Base-by-base conservation (phyloP, 1,140 invertebrate genomes). In the Linepithema humile region DNA sequence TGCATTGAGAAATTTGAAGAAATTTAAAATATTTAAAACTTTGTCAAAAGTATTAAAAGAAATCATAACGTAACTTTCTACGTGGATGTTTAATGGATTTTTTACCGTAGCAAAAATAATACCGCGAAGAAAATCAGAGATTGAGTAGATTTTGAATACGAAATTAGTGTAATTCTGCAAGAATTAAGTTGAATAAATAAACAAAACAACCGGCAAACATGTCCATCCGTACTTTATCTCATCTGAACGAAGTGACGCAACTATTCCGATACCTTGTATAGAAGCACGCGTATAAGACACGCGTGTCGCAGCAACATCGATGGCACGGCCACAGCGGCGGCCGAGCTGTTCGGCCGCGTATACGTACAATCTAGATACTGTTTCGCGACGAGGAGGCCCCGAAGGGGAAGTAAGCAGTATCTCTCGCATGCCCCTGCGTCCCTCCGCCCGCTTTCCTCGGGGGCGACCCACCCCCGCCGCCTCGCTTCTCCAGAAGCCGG, bases 381-480 rank as follows among this genome's bases (percentile, higher is more conserved):
- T 90, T 90, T 90, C 84, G 83, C 73, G 86, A 75, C 78, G 82
- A 89, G 80, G 74, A 82, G 88, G 88, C 87, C 85, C 85, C 88
- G 88, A 85, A 90, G 90, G 90, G 87, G 88, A 85, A 90, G 88
- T 85, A 91, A 91, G 88, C 87, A 87, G 90, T 89, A 91, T 91
- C 90, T 91, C 87, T 88, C 67, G 73, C 84, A 72, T 53, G 48
- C 84, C 87, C 84, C 85, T 69, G 35, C 82, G 75, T 60, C 82
- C 64, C 78, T 83, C 82, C 20, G 57, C 65, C 82, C 5, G 23
- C 64, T 57, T 82, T 55, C 48, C 75, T 38, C 38, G 43, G 23
- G 35, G 32, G 55, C 72, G 73, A 88, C 70, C 53, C 70, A 78
- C 82, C 57, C n/a, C 84, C 87, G 69, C 74, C 70, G 43, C 55